Base-by-base conservation (phyloP, 92 coral and sea anemone species). In the Hydrozoanthus gracilis region DNA sequence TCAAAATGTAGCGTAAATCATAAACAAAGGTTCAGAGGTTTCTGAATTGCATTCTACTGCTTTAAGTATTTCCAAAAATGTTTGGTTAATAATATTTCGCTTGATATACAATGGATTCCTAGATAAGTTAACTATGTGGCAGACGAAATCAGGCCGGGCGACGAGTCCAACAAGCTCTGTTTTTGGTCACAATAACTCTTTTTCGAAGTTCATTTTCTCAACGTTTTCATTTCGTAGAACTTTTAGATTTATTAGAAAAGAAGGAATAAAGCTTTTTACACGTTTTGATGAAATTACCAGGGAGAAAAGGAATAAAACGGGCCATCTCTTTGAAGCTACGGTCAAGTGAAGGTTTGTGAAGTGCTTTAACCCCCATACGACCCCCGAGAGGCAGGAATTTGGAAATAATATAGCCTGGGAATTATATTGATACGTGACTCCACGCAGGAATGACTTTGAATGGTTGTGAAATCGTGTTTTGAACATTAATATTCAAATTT, bases 81-180 rank as follows among this genome's bases (percentile, higher is more conserved):
- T 54, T 12, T 27, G 39, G 2, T 27, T 0, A 27, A 27, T 27
- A 27, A 27, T 2, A 27, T 27, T 27, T 27, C 39, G 14, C 58
- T 80, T 7, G 93, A 90, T 14, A 54, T 76, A 44, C 70, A 87
- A 12, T 90, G 91, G 90, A 87, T 90, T 49, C 91, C 88, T 0
- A 87, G 90, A 44, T 73, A 87, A 72, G 46, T 44, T 9, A 87
- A 90, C 13, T 10, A 18, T 67, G 54, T 20, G 55, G 51, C 48
- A 13, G 2, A 54, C 14, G 14, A 54, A 13, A 54, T 54, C 2
- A 54, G 61, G 71, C 73, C 73, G 20, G 73, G 73, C 46, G 73
- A 68, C 73, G 20, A 68, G 73, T 68, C 73, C n/a, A 15, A 68
- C 73, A 68, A 68, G 46, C 73, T 13, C 39, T 45, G 20, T 68